Percentiles rank a stretch among this genome's conserved stretches.
These are phyloP conservation scores for Cylindroiulus punctatus DNA, from an alignment of 2,888 invertebrate genomes.

Conservation along the genomic window DNA sequence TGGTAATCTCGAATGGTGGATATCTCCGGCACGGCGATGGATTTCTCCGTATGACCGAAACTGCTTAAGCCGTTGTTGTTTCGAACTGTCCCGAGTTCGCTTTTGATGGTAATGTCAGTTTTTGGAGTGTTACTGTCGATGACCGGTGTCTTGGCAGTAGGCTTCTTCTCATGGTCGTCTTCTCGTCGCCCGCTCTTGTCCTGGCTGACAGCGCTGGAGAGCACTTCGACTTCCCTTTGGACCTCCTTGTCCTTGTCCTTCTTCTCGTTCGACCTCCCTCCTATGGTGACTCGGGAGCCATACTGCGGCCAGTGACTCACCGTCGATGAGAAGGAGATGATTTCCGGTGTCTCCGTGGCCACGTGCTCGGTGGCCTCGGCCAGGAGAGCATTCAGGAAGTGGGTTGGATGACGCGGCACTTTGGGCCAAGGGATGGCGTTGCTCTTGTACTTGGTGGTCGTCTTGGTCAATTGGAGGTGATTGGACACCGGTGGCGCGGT, in stretches of 20 bases:
- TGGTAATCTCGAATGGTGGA: conserved; percentile 26
- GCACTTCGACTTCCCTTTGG: background rate
- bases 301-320: conserved; percentile 22
- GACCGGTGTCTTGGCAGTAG: background rate
- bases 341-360: background rate
- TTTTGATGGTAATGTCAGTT: conserved; percentile 17
- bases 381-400: background rate
- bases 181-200: background rate
- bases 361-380: background rate
- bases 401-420: background rate
- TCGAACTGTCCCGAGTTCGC: background rate
- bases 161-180: background rate
- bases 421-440: background rate
- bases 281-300: background rate
- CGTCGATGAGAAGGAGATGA: background rate
- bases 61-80: background rate
- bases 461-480: background rate
- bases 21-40: background rate
- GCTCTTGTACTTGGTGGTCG: background rate
- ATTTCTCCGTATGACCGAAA: background rate
- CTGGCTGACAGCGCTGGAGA: background rate
- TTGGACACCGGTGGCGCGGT: background rate
- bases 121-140: background rate
- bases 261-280: background rate
- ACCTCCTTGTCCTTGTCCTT: background rate